Evolutionary conservation across 2,113 vertebrate species (phyloP).

Genomic region (Sylvilagus bachmani): DNA sequence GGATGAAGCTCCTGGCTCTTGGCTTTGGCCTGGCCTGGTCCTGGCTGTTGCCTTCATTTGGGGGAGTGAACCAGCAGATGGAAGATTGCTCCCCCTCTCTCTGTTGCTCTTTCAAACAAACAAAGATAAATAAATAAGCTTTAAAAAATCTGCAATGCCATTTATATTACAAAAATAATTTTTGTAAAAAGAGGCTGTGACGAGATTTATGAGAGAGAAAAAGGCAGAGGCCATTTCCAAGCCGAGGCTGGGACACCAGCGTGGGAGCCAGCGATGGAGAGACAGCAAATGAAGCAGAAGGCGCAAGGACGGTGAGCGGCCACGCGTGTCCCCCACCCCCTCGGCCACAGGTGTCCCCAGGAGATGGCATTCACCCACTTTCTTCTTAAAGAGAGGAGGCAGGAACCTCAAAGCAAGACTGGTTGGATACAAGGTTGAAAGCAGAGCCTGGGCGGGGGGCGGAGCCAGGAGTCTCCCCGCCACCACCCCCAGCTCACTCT

Average conservation of each 20-base stretch:
- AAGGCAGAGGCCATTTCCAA: background rate
- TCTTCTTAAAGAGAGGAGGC: background rate
- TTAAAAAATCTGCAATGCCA: too few relatives aligned
- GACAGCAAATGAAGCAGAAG: background rate
- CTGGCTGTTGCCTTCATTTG: too few relatives aligned
- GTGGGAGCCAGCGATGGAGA: background rate
- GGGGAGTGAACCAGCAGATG: too few relatives aligned
- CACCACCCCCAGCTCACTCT: background rate
- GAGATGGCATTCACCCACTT: background rate
- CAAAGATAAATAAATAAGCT: too few relatives aligned
- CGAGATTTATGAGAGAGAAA: background rate
- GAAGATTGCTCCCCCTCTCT: too few relatives aligned
- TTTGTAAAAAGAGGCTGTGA: background rate
- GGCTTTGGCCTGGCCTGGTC: too few relatives aligned
- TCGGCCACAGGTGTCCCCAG: background rate
- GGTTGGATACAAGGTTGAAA: background rate
- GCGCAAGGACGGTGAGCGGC: rapidly evolving
- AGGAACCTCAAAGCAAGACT: background rate
- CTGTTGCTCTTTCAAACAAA: too few relatives aligned
- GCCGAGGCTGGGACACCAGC: background rate
- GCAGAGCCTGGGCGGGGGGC: background rate
- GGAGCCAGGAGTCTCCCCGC: too few relatives aligned
- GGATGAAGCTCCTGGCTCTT: too few relatives aligned
- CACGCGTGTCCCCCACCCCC: background rate
- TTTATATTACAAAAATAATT: too few relatives aligned